Conservation (phyloP, 2,888 invertebrate species). For the Strigamia crassipes region DNA sequence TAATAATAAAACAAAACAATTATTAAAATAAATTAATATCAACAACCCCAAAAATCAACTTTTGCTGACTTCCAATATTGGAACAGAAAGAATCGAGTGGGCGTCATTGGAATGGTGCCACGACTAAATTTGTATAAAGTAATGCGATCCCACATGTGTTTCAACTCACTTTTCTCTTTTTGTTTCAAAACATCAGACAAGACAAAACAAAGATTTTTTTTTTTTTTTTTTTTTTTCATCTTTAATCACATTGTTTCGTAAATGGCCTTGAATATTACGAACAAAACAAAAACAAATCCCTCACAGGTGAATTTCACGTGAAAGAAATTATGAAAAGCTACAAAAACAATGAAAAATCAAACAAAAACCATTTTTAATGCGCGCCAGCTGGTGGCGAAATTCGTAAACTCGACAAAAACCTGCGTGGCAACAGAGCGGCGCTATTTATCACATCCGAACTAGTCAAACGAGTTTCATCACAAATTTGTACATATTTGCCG, state of each 20-base stretch:
- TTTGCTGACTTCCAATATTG: not conserved
- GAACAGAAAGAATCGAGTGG: not conserved
- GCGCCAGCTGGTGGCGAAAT: not conserved
- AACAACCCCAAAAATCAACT: not conserved
- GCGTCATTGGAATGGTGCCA: slow-evolving; percentile 5
- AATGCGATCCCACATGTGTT: slow-evolving; percentile 1
- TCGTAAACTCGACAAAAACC: not conserved
- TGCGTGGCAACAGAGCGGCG: not conserved
- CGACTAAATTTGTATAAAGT: slow-evolving; percentile 2
- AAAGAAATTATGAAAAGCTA: no score
- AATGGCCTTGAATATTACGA: not conserved
- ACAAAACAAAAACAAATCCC: not conserved
- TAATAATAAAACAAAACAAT: no score
- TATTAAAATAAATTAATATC: not conserved
- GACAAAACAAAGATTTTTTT: not conserved
- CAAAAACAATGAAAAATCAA: no score
- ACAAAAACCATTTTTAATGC: no score
- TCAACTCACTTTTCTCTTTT: not conserved
- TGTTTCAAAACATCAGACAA: not conserved
- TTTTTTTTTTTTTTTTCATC: not conserved
- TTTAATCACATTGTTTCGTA: not conserved
- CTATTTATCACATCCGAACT: not conserved
- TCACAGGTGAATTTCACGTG: not conserved
- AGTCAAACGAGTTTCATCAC: not conserved
- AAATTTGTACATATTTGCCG: not conserved